Evolutionary conservation across 2,888 invertebrate genomes (phyloP).

Genomic region (Cosmorhoe ocellata): DNA sequence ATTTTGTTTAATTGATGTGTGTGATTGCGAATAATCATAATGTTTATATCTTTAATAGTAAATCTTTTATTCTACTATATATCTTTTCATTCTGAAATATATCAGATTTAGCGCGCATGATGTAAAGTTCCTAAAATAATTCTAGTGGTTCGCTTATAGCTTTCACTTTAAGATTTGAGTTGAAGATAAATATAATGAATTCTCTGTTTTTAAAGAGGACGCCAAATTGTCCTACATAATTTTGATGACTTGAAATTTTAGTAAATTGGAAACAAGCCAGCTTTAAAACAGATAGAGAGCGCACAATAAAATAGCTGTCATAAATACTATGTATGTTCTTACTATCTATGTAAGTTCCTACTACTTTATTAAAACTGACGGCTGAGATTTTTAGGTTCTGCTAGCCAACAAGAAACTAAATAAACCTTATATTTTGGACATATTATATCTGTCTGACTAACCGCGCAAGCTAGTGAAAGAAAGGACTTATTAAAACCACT

Average conservation of each 20-base stretch:
- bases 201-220: slow-evolving; percentile 67
- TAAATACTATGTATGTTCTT: no score
- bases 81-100: slow-evolving; percentile 34
- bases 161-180: slow-evolving; percentile 59
- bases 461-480: neutral
- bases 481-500: slow-evolving; percentile 29
- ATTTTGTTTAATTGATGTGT: slow-evolving; percentile 76
- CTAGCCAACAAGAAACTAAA: no score
- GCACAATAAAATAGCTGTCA: slow-evolving; percentile 55
- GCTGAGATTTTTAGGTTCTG: no score
- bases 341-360: no score
- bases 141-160: slow-evolving; percentile 48
- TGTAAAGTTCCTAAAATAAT: slow-evolving; percentile 52
- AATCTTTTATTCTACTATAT: slow-evolving; percentile 75
- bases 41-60: slow-evolving; percentile 80
- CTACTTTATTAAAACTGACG: no score
- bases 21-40: slow-evolving; percentile 75
- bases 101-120: slow-evolving; percentile 36
- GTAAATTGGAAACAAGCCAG: slow-evolving; percentile 66
- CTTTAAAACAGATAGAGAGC: slow-evolving; percentile 41
- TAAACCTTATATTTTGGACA: no score
- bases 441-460: no score
- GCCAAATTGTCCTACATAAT: slow-evolving; percentile 78
- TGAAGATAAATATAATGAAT: slow-evolving; percentile 71
- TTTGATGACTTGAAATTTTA: slow-evolving; percentile 72